These are phyloP conservation scores for Littorina saxatilis DNA, from an alignment of 1,140 invertebrate species.

Conservation along the genomic window DNA sequence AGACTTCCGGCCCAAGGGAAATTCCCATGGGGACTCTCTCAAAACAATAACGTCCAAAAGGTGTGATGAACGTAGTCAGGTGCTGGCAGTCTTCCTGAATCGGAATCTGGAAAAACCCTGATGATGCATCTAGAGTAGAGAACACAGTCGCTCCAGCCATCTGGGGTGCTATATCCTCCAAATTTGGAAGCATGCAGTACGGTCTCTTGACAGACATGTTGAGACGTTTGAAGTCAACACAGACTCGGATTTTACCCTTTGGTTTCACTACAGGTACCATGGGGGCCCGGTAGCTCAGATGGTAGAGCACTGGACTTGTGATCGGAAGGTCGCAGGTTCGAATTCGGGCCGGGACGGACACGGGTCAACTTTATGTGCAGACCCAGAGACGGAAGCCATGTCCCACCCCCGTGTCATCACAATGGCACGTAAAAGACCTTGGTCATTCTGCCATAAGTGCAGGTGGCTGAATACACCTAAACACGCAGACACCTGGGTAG, in stretches of 20 bases:
- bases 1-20: slow-evolving; percentile 45
- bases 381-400: no score
- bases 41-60: slow-evolving; percentile 73
- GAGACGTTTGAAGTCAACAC: slow-evolving; percentile 43
- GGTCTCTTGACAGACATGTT: slow-evolving; percentile 34
- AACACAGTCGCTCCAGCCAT: slow-evolving; percentile 66
- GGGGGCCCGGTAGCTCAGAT: no score
- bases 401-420: no score
- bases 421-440: no score
- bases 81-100: slow-evolving; percentile 27
- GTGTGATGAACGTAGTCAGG: slow-evolving; percentile 57
- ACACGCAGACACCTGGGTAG: no score
- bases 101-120: slow-evolving; percentile 45
- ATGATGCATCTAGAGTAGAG: slow-evolving; percentile 35
- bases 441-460: no score
- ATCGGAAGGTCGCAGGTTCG: no score
- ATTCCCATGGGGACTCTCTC: slow-evolving; percentile 74
- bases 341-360: no score
- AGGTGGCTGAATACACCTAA: no score
- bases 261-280: slow-evolving; percentile 25
- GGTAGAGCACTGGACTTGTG: no score
- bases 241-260: slow-evolving; percentile 45
- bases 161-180: slow-evolving; percentile 44
- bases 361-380: no score
- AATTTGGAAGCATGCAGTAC: slow-evolving; percentile 31